Evolutionary conservation across 35 echinoderm and acorn worm species (phyloP).

Genomic region (Ophioderma brevispina): DNA sequence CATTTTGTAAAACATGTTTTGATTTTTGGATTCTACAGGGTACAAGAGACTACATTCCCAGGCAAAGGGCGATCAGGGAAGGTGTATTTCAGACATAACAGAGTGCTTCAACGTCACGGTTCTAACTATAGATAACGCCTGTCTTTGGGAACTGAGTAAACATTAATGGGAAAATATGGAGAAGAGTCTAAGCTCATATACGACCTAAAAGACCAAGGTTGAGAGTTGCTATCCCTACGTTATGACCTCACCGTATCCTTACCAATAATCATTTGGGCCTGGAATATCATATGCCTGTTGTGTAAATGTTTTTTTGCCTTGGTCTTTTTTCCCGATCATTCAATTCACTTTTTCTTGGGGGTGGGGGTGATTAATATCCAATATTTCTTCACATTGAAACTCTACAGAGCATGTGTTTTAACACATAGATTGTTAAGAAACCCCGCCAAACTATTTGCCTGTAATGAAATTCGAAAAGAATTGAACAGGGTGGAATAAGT

Average conservation of each 20-base stretch:
- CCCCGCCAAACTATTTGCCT: too few relatives aligned
- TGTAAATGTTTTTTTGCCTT: too few relatives aligned
- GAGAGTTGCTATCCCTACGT: conserved; percentile 88
- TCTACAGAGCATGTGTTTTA: too few relatives aligned
- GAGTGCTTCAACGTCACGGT: conserved; percentile 92
- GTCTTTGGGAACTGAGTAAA: conserved; percentile 99
- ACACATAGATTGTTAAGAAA: too few relatives aligned
- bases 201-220: conserved; percentile 92
- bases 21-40: conserved; percentile 47
- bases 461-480: too few relatives aligned
- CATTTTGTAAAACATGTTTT: not conserved
- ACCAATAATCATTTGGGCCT: too few relatives aligned
- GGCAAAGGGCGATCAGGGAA: conserved; percentile 96
- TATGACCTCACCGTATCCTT: conserved; percentile 99
- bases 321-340: too few relatives aligned
- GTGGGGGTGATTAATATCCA: too few relatives aligned
- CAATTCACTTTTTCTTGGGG: too few relatives aligned
- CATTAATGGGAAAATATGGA: conserved; percentile 97
- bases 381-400: too few relatives aligned
- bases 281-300: too few relatives aligned
- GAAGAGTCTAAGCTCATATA: conserved; percentile 98
- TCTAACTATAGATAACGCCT: conserved; percentile 93
- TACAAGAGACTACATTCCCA: conserved; percentile 93
- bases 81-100: conserved; percentile 90
- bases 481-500: too few relatives aligned